A percentile compares a stretch with the other conserved stretches of the same genome.
These are phyloP conservation scores for Dinocampus coccinellae DNA, from an alignment of 2,888 invertebrate genomes.

Conservation along the genomic window DNA sequence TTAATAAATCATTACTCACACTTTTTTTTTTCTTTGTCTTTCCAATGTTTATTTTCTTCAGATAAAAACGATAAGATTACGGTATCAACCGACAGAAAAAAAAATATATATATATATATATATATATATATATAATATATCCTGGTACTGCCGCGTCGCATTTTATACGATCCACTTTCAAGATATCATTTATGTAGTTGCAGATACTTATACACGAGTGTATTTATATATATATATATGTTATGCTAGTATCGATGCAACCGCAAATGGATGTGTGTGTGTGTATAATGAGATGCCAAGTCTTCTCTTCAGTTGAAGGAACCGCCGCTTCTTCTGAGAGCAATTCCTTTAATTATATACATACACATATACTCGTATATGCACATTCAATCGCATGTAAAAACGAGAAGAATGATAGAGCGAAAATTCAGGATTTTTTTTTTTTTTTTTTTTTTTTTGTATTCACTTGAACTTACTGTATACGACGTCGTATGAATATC, in stretches of 20 bases:
- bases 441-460: neutral
- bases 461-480: neutral
- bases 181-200: slow-evolving; percentile 1
- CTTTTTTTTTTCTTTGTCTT: neutral
- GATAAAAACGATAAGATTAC: slow-evolving; percentile 3
- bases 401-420: neutral
- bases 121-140: neutral
- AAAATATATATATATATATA: neutral
- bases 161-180: slow-evolving; percentile 4
- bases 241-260: neutral
- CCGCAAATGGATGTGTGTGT: neutral
- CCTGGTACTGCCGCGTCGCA: neutral
- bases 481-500: slow-evolving; percentile 7
- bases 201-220: neutral
- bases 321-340: neutral
- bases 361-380: neutral
- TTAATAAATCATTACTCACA: neutral
- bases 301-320: slow-evolving; percentile 13
- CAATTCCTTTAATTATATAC: slow-evolving; percentile 27
- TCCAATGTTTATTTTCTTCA: neutral
- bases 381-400: neutral
- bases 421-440: neutral
- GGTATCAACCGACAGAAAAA: neutral
- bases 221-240: neutral
- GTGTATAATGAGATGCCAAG: neutral